phyloP scores from a whole-genome alignment of 2,888 invertebrate species.

The Eurois occulta region DNA sequence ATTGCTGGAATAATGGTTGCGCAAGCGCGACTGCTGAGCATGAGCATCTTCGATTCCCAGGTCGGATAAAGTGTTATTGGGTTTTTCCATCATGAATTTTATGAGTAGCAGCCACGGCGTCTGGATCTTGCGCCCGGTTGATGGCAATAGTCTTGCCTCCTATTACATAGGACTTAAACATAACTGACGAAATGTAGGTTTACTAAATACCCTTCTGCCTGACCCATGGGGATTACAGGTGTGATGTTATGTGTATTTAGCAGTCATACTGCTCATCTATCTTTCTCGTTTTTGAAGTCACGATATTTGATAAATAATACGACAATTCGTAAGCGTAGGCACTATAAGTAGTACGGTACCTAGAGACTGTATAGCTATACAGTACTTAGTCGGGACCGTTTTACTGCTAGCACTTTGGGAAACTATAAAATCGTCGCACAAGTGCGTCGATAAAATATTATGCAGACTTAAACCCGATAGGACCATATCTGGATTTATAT shows the following conservation, averaged over 20 bases:
- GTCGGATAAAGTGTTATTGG: too few species aligned
- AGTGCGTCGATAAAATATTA: slow-evolving; percentile 56
- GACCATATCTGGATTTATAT: slow-evolving; percentile 31
- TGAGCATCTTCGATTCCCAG: not conserved
- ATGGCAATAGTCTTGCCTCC: not conserved
- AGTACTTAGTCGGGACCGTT: slow-evolving; percentile 37
- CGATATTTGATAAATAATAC: slow-evolving; percentile 14
- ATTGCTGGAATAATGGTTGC: not conserved
- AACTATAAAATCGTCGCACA: slow-evolving; percentile 53
- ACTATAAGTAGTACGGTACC: too few species aligned
- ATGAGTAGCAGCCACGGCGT: not conserved
- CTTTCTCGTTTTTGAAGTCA: not conserved
- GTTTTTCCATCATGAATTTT: not conserved
- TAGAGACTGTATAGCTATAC: too few species aligned
- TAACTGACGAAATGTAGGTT: not conserved
- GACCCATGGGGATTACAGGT: not conserved
- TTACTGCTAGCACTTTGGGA: slow-evolving; percentile 46
- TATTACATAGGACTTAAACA: not conserved
- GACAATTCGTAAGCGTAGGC: slow-evolving; percentile 25
- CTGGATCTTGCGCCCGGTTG: not conserved
- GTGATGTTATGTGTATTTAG: not conserved
- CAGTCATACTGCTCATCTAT: not conserved
- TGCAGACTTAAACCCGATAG: slow-evolving; percentile 21
- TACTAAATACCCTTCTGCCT: not conserved
- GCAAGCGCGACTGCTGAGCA: not conserved